Evolutionary conservation across 2,888 invertebrate species (phyloP), one percentile per base, ranked within the genome.

Genomic region (Meghimatium bilineatum): DNA sequence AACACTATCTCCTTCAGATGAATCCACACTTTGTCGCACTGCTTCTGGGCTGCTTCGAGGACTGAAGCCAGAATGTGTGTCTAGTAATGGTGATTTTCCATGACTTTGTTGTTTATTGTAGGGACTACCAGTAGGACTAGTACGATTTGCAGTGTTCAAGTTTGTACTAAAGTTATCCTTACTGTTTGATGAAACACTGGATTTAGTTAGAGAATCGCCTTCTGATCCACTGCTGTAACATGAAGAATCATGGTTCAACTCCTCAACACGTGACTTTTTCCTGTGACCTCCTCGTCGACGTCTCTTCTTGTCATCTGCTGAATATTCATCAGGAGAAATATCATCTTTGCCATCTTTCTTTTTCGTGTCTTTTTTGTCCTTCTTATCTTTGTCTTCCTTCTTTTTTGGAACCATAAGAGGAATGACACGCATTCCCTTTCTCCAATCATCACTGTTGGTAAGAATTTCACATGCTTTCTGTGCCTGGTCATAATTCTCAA

Each of bases 401-500:
- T 88, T 91, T 86, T 92, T 91, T 69, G 88, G 88, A 67, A 89
- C 88, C 34, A 93, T 90, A 76, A 93, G 86, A 38, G 93, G 88
- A 34, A 93, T 90, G 29, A 94, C 93, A 69, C 92, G 86, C 91
- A 94, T 89, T 20, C 93, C 93, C 72, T 88, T 90, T 44, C 93
- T 89, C 93, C 93, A 93, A 85, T 93, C 93, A 38, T 92, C 90
- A 71, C 88, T 90, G 67, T 91, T 88, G 74, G 88, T 88, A 90
- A 93, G 88, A 20, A 87, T 88, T 63, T 96, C 95, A 80, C 96
- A 95, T 0, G 98, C 97, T 85, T 96, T 96, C 89, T 97, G 95
- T 0, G 98, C 98, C 26, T 96, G 95, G 88, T 97, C 97, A 0
- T 97, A 97, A 88, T 96, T 96, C 80, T 97, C 96, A 93, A 97